Evolutionary conservation across 2,888 invertebrate genomes (phyloP).

Genomic region (Drosophila nigricruria): DNA sequence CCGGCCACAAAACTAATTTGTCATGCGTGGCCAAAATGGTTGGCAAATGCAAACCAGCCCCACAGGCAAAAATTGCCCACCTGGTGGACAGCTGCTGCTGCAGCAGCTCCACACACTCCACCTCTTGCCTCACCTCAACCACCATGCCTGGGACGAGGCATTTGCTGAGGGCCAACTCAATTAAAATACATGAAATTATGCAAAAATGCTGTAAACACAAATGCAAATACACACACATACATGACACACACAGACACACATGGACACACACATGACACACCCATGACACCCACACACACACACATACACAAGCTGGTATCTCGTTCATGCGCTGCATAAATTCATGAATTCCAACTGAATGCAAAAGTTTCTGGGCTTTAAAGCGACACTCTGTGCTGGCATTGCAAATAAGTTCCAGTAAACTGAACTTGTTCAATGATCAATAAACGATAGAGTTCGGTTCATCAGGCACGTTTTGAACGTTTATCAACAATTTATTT

Average conservation of each 20-base stretch:
- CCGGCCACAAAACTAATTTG: slow-evolving; percentile 77
- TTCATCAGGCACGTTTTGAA: no score
- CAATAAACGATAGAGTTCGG: not conserved
- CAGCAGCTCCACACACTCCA: not conserved
- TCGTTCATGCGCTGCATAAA: slow-evolving; percentile 33
- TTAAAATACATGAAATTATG: slow-evolving; percentile 74
- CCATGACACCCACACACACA: not conserved
- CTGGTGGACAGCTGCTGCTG: not conserved
- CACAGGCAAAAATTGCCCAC: slow-evolving; percentile 13
- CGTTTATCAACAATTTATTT: not conserved
- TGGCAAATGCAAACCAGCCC: slow-evolving; percentile 18
- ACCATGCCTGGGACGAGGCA: slow-evolving; percentile 12
- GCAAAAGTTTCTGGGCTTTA: not conserved
- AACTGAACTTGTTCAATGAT: not conserved
- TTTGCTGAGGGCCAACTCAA: slow-evolving; percentile 56
- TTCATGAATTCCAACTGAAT: slow-evolving; percentile 1
- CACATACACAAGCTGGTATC: not conserved
- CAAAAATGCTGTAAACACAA: slow-evolving; percentile 57
- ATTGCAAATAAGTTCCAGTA: not conserved
- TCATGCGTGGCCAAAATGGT: slow-evolving; percentile 70
- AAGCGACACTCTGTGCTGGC: not conserved
- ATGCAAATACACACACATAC: slow-evolving; percentile 10
- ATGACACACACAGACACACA: not conserved
- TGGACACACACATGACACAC: not conserved
- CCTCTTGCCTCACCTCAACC: not conserved